Evolutionary conservation across 2,797 vertebrate species (phyloP).

Genomic region (Prunella strophiata): DNA sequence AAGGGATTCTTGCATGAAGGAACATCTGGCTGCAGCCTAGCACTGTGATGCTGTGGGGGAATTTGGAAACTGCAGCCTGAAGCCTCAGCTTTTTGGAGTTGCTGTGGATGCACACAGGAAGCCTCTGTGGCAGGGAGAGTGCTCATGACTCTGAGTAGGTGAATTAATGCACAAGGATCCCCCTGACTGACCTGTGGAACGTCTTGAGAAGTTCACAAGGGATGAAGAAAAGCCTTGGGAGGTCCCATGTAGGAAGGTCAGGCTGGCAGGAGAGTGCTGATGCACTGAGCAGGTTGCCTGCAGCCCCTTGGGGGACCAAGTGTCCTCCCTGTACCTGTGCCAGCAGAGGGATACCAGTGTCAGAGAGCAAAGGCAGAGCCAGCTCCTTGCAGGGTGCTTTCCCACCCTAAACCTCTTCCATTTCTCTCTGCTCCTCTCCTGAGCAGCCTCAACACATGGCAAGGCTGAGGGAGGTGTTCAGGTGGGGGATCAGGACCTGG

Average conservation of each 20-base stretch:
- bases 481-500: neutral
- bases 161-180: neutral
- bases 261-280: neutral
- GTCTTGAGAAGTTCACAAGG: neutral
- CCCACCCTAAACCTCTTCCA: neutral
- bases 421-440: neutral
- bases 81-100: neutral
- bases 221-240: neutral
- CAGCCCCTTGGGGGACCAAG: neutral
- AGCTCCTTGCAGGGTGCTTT: rapidly evolving
- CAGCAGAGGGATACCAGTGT: rapidly evolving
- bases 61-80: neutral
- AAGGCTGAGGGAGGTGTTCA: neutral
- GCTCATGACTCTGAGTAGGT: rapidly evolving
- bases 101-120: neutral
- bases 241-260: neutral
- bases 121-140: neutral
- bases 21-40: neutral
- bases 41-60: neutral
- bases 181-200: neutral
- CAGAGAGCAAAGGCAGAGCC: neutral
- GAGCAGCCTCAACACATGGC: neutral
- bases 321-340: rapidly evolving
- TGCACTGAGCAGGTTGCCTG: neutral
- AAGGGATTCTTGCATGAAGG: neutral